Conservation (phyloP, 2,113 vertebrate genomes). For the human (Homo sapiens) region GRCh38 chr22:25896501-25897000, state of each 20-base stretch:
- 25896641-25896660: background rate
- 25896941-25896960: background rate
- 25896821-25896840: background rate
- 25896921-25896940: background rate
- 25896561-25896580: background rate
- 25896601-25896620: background rate
- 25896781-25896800: background rate
- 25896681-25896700: accelerated
- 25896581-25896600: background rate
- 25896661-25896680: background rate
- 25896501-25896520: no score
- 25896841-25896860: background rate
- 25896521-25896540: background rate
- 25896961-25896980: background rate
- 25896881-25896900: background rate
- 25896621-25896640: background rate
- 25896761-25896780: background rate
- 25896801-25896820: background rate
- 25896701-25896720: background rate
- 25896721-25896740: background rate
- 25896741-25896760: background rate
- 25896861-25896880: background rate
- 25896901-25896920: accelerated
- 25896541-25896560: background rate
- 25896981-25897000: background rate